Conservation (phyloP, 2,888 invertebrate genomes). For the Hemistola chrysoprasaria region DNA sequence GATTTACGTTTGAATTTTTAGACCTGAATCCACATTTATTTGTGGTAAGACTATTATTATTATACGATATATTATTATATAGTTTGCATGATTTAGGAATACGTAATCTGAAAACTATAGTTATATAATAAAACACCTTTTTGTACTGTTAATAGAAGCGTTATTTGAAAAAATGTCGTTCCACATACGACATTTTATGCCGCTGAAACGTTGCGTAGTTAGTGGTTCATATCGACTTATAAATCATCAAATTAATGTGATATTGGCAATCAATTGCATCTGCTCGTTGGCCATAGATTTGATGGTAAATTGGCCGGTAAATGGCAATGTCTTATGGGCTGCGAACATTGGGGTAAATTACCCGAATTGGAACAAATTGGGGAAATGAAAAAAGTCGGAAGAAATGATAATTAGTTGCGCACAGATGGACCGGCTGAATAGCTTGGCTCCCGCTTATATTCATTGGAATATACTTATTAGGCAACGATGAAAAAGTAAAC, state of each 20-base stretch:
- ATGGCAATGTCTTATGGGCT: conserved; percentile 30
- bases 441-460: not conserved
- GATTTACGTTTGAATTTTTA: conserved; percentile 5
- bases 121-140: no score
- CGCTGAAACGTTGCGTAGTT: not conserved
- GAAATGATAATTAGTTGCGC: conserved; percentile 22
- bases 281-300: conserved; percentile 26
- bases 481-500: no score
- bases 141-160: no score
- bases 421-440: conserved; percentile 17
- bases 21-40: not conserved
- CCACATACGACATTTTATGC: not conserved
- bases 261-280: conserved; percentile 24
- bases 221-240: conserved; percentile 5
- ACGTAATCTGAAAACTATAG: no score
- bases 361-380: conserved; percentile 24
- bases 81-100: no score
- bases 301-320: conserved; percentile 28
- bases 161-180: not conserved
- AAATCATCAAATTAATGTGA: conserved; percentile 18
- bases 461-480: no score
- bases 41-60: no score
- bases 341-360: conserved; percentile 27
- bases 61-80: no score
- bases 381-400: conserved; percentile 22